These are phyloP conservation scores for Notechis scutatus DNA, from an alignment of 2,113 vertebrate species.

Conservation along the genomic window DNA sequence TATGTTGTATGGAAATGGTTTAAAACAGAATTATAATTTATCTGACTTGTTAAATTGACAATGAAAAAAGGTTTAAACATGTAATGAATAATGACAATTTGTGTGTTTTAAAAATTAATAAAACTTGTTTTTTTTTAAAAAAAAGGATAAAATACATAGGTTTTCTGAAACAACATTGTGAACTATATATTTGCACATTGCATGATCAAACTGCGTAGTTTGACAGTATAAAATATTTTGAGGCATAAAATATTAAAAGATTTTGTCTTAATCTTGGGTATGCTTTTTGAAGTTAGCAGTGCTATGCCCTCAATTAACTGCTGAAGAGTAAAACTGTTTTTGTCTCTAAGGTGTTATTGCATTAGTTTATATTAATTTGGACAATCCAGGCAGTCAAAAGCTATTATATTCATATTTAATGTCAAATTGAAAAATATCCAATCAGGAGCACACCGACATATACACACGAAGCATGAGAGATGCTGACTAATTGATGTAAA, in stretches of 20 bases:
- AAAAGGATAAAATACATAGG: constrained; percentile 31
- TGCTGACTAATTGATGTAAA: not conserved
- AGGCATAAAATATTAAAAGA: constrained; percentile 39
- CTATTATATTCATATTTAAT: not conserved
- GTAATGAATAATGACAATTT: too few species aligned
- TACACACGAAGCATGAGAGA: not conserved
- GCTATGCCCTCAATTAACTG: not conserved
- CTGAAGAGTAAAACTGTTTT: not conserved
- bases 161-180: constrained; percentile 44
- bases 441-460: not conserved
- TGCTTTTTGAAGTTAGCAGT: constrained; percentile 28
- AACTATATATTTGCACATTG: constrained; percentile 35
- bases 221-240: constrained; percentile 39
- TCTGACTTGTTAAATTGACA: too few species aligned
- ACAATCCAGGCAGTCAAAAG: not conserved
- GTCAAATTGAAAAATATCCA: not conserved
- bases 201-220: constrained; percentile 51
- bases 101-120: too few species aligned
- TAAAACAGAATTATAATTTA: too few species aligned
- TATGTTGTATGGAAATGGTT: too few species aligned
- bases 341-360: not conserved
- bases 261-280: constrained; percentile 50
- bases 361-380: not conserved
- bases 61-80: too few species aligned
- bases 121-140: too few species aligned